These are phyloP conservation scores for Cydia amplana DNA, from an alignment of 1,140 invertebrate genomes.

Conservation along the genomic window DNA sequence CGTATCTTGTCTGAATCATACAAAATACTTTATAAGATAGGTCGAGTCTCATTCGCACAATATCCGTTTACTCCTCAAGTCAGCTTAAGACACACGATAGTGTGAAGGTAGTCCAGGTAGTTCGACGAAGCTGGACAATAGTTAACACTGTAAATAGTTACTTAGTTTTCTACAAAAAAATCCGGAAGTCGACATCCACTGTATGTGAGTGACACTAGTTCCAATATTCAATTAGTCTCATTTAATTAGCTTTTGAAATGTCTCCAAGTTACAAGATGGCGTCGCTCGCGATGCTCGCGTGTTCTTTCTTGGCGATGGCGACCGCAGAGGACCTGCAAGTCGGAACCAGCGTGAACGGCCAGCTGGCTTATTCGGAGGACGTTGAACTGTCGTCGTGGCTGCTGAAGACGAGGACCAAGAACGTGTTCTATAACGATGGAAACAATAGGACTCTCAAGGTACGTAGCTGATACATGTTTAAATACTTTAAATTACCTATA, in stretches of 20 bases:
- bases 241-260: neutral
- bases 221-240: no score
- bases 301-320: neutral
- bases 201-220: no score
- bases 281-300: neutral
- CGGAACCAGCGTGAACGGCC: slow-evolving; percentile 47
- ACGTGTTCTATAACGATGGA: slow-evolving; percentile 59
- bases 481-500: no score
- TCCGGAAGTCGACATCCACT: no score
- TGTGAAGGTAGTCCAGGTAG: no score
- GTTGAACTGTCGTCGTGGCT: slow-evolving; percentile 56
- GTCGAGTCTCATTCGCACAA: no score
- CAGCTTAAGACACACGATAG: no score
- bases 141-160: no score
- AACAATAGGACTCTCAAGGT: slow-evolving; percentile 55
- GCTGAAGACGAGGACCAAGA: slow-evolving; percentile 53
- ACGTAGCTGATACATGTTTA: slow-evolving; percentile 26
- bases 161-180: no score
- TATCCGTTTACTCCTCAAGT: no score
- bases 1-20: neutral
- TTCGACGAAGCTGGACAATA: no score
- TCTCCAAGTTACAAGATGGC: neutral
- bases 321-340: slow-evolving; percentile 40
- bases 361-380: slow-evolving; percentile 49
- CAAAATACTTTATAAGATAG: neutral